A percentile compares a stretch with the other conserved stretches of the same genome.
phyloP scores from a whole-genome alignment of 2,888 invertebrate species.

The Thymelicus lineola region DNA sequence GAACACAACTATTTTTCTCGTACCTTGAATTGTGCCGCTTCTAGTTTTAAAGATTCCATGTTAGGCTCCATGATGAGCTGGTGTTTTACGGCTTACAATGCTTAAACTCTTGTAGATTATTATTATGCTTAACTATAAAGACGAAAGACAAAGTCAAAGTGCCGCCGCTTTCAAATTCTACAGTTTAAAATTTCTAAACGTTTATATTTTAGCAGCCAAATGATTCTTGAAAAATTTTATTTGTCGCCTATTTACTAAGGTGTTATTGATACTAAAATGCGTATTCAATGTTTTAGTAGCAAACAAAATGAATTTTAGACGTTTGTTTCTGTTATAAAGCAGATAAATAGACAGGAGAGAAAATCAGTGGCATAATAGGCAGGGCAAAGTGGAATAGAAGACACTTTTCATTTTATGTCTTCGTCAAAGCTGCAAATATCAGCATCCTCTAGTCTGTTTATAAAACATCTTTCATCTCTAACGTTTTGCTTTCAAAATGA shows the following conservation, averaged over 20 bases:
- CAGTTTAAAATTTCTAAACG: neutral
- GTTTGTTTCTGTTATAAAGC: neutral
- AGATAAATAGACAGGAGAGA: neutral
- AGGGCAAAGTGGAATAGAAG: too few relatives aligned
- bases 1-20: too few relatives aligned
- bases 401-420: too few relatives aligned
- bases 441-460: too few relatives aligned
- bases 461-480: too few relatives aligned
- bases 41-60: slow-evolving; percentile 50
- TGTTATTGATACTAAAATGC: neutral
- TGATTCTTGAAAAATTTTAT: slow-evolving; percentile 3
- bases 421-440: too few relatives aligned
- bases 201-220: slow-evolving; percentile 2
- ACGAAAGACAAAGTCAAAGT: slow-evolving; percentile 32
- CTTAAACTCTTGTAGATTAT: slow-evolving; percentile 46
- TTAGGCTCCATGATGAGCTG: slow-evolving; percentile 38
- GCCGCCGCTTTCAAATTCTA: slow-evolving; percentile 1
- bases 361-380: neutral
- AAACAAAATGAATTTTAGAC: neutral
- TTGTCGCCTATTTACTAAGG: neutral
- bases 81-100: slow-evolving; percentile 42
- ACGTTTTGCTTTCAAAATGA: too few relatives aligned
- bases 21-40: slow-evolving; percentile 51
- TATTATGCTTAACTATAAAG: slow-evolving; percentile 35
- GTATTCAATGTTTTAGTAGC: neutral